Conservation (phyloP, 2,888 invertebrate genomes). For the Drosophila atripex region DNA sequence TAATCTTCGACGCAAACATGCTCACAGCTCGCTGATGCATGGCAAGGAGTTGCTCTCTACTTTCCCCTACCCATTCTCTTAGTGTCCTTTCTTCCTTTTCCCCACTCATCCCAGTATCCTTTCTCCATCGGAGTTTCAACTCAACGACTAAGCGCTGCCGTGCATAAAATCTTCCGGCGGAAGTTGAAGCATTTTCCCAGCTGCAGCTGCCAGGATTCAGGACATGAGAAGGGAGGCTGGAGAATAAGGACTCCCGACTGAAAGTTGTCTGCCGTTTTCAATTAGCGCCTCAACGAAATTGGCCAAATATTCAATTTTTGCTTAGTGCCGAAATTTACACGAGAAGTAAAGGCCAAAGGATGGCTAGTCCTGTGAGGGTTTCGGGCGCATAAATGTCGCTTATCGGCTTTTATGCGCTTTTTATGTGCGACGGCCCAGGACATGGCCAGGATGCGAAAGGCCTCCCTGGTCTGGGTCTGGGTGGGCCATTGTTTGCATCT, state of each 20-base stretch:
- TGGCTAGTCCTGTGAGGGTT: slow-evolving; percentile 52
- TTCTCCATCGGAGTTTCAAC: slow-evolving; percentile 8
- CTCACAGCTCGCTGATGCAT: slow-evolving; percentile 79
- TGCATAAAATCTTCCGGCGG: slow-evolving; percentile 79
- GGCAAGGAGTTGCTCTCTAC: slow-evolving; percentile 50
- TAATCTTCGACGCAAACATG: slow-evolving; percentile 78
- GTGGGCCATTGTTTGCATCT: slow-evolving; percentile 69
- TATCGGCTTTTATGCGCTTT: slow-evolving; percentile 76
- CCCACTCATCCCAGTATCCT: neutral
- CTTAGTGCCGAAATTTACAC: slow-evolving; percentile 45
- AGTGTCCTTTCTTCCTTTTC: no score
- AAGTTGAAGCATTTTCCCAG: slow-evolving; percentile 68
- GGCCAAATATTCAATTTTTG: slow-evolving; percentile 47
- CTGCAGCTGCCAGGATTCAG: neutral
- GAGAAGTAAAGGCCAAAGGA: slow-evolving; percentile 21
- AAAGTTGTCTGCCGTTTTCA: slow-evolving; percentile 59
- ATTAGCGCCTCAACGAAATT: slow-evolving; percentile 52
- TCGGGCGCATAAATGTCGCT: slow-evolving; percentile 74
- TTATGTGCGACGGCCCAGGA: slow-evolving; percentile 55
- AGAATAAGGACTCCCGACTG: neutral
- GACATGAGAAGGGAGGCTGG: no score
- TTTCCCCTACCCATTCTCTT: slow-evolving; percentile 5
- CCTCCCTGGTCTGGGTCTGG: neutral
- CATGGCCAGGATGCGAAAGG: slow-evolving; percentile 11
- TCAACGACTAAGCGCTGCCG: slow-evolving; percentile 44